Conservation (phyloP, 2,797 vertebrate species). For the Mustela erminea region DNA sequence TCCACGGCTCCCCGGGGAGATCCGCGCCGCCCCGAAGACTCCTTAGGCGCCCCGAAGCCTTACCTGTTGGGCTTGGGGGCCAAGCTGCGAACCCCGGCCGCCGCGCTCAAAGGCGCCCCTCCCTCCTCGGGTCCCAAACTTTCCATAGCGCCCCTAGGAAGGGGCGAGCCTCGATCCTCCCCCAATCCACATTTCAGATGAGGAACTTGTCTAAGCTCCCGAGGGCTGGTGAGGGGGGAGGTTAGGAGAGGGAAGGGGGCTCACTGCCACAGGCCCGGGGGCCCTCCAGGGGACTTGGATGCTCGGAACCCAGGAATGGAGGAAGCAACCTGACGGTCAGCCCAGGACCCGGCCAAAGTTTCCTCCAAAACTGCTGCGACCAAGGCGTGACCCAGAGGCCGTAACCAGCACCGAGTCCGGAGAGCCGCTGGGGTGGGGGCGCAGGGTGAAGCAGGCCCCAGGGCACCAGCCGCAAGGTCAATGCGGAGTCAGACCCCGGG, state of each 20-base stretch:
- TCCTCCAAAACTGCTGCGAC: conserved; percentile 10
- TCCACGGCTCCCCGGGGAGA: not conserved
- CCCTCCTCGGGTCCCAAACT: conserved; percentile 68
- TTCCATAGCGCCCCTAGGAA: conserved; percentile 7
- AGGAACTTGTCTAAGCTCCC: not conserved
- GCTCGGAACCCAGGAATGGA: not conserved
- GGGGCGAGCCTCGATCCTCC: not conserved
- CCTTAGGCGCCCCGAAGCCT: not conserved
- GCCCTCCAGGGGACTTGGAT: not conserved
- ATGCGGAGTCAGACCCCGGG: not conserved
- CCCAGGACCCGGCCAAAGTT: conserved; percentile 56
- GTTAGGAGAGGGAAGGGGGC: not conserved
- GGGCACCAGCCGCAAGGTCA: conserved; percentile 55
- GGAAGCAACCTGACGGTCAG: not conserved
- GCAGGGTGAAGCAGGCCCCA: not conserved
- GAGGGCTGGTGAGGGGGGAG: not conserved
- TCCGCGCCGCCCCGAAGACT: not conserved
- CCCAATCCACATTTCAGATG: not conserved
- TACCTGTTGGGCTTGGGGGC: conserved; percentile 67
- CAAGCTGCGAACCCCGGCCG: not conserved
- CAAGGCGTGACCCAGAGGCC: not conserved
- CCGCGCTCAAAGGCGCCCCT: not conserved
- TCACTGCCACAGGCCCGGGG: not conserved
- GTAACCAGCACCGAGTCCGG: not conserved
- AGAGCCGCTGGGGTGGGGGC: not conserved